phyloP scores from a whole-genome alignment of 2,113 vertebrate species.

The Xiphophorus maculatus region DNA sequence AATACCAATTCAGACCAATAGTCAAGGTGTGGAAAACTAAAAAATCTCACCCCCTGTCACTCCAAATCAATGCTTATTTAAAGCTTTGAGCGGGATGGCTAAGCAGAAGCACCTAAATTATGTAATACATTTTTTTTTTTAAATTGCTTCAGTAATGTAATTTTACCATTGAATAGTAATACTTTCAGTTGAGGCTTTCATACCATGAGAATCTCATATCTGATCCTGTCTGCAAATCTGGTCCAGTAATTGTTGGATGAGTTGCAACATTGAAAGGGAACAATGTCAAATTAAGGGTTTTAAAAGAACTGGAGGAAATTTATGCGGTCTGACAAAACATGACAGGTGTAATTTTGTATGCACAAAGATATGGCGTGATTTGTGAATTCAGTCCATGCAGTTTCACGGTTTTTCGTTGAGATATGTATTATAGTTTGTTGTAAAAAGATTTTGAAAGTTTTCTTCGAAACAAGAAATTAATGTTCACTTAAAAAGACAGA shows the following conservation, averaged over 20 bases:
- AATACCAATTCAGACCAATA: background rate
- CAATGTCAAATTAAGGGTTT: slow-evolving; percentile 39
- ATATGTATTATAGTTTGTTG: slow-evolving; percentile 8
- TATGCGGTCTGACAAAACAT: background rate
- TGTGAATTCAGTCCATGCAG: slow-evolving; percentile 26
- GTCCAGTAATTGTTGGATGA: slow-evolving; percentile 1
- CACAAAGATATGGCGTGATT: background rate
- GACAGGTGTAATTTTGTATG: slow-evolving; percentile 11
- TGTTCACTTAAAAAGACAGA: slow-evolving; percentile 22
- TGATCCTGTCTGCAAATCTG: background rate
- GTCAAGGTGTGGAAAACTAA: too few species aligned
- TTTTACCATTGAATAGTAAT: too few species aligned
- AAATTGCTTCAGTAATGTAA: too few species aligned
- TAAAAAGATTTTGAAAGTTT: background rate
- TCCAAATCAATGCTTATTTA: background rate
- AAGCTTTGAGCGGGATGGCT: background rate
- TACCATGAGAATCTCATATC: background rate
- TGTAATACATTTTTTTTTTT: too few species aligned
- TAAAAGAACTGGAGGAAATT: slow-evolving; percentile 23
- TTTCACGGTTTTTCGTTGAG: background rate
- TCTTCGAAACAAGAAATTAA: slow-evolving; percentile 1
- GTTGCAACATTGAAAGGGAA: slow-evolving; percentile 62
- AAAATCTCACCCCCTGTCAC: background rate
- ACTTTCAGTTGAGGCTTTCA: background rate
- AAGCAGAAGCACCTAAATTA: background rate